Evolutionary conservation across 1,140 invertebrate genomes (phyloP).

Genomic region (Agrypnia vestita): DNA sequence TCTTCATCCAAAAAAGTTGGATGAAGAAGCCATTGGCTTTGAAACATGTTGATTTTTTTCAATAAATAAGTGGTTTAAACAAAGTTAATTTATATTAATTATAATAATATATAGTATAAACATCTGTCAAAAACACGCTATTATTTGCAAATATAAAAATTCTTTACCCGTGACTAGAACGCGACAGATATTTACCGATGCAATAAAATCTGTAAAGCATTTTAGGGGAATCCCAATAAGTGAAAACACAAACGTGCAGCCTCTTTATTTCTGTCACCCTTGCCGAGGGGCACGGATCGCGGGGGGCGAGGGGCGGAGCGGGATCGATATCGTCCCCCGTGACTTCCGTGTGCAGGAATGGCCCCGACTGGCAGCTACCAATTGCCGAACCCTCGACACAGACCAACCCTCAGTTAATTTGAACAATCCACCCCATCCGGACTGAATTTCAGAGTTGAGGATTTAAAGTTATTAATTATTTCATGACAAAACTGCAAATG

Average conservation of each 20-base stretch:
- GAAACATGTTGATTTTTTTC: too few species aligned
- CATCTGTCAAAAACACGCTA: neutral
- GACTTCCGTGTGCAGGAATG: constrained; percentile 10
- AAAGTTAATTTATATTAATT: too few species aligned
- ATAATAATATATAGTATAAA: neutral
- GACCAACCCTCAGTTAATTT: constrained; percentile 16
- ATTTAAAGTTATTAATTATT: neutral
- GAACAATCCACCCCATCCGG: constrained; percentile 15
- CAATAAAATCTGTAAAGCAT: constrained; percentile 13
- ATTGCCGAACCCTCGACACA: neutral
- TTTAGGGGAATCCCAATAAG: constrained; percentile 19
- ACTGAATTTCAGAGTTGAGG: neutral
- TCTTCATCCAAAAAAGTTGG: too few species aligned
- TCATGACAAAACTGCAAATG: neutral
- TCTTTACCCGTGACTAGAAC: neutral
- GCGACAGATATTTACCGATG: constrained; percentile 6
- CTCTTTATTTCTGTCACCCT: constrained; percentile 23
- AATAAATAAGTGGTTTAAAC: too few species aligned
- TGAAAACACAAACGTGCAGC: constrained; percentile 22
- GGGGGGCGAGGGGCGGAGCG: neutral
- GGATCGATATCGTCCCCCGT: constrained; percentile 20
- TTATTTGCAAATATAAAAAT: constrained; percentile 11
- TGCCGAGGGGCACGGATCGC: neutral
- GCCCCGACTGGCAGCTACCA: constrained; percentile 15
- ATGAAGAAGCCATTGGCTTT: too few species aligned